These are phyloP conservation scores for Drosophila lacertosa DNA, from an alignment of 1,140 invertebrate species.

Conservation along the genomic window DNA sequence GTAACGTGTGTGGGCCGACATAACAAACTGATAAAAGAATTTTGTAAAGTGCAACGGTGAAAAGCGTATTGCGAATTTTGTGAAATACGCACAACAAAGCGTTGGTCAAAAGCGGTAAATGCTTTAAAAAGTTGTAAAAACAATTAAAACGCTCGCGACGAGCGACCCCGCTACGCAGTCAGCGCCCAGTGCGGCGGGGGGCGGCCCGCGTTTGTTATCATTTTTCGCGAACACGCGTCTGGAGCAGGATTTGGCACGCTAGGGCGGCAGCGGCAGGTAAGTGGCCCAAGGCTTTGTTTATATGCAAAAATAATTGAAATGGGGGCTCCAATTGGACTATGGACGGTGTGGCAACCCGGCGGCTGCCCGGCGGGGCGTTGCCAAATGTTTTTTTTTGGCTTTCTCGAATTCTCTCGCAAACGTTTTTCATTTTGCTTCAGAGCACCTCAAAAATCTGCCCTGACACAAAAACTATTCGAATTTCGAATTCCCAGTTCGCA, in stretches of 20 bases:
- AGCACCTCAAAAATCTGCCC: neutral
- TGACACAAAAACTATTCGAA: neutral
- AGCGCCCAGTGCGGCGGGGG: neutral
- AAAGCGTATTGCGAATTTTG: neutral
- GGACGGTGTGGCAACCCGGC: neutral
- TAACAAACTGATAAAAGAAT: constrained; percentile 7
- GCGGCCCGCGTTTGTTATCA: neutral
- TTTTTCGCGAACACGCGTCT: no score
- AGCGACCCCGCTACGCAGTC: neutral
- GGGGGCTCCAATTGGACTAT: no score
- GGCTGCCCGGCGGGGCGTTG: constrained; percentile 1
- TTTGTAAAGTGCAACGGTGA: neutral
- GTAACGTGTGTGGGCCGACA: constrained; percentile 10
- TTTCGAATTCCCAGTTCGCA: constrained; percentile 4
- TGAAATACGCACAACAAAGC: neutral
- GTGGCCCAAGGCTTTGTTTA: neutral
- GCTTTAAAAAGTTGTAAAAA: neutral
- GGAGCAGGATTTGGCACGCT: neutral
- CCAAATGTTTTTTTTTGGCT: constrained; percentile 3
- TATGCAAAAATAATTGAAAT: neutral
- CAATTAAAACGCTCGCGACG: neutral
- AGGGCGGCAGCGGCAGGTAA: no score
- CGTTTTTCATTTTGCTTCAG: no score
- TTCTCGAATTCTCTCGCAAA: constrained; percentile 1
- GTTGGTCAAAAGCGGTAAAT: neutral